Conservation (phyloP, 1,140 invertebrate species). For the Delia radicum region DNA sequence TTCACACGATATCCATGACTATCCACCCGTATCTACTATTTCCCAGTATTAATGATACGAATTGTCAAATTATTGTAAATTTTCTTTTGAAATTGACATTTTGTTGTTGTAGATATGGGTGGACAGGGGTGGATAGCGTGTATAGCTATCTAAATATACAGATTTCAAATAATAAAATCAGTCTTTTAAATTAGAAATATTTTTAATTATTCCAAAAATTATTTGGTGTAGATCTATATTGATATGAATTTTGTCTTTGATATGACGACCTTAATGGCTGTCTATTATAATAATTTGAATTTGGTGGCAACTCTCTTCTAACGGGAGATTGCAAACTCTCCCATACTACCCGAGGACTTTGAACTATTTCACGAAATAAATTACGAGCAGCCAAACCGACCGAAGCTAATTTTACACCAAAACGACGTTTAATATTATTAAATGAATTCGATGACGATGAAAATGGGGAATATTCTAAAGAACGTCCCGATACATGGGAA, state of each 20-base stretch:
- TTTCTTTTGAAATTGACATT: no score
- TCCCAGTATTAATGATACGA: no score
- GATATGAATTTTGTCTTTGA: constrained; percentile 27
- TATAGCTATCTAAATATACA: no score
- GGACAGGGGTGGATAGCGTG: no score
- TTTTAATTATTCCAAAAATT: constrained; percentile 28
- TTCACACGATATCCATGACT: no score
- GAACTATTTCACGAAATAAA: constrained; percentile 48
- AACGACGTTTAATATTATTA: constrained; percentile 36
- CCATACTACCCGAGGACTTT: constrained; percentile 44
- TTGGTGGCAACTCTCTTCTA: constrained; percentile 40
- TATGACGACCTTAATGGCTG: constrained; percentile 35
- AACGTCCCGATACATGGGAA: constrained; percentile 12
- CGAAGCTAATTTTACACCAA: constrained; percentile 50
- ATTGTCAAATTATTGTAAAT: no score
- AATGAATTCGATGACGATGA: neutral
- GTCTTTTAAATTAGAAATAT: constrained; percentile 10
- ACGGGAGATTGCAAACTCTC: constrained; percentile 42
- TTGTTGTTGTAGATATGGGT: no score
- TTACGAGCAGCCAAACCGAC: constrained; percentile 51
- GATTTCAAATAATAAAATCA: neutral
- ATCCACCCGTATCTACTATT: no score
- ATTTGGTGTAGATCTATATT: constrained; percentile 4
- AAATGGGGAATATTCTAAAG: neutral
- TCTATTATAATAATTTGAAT: neutral